Conservation (phyloP, 2,113 vertebrate species). For the Siphamia tubifer region DNA sequence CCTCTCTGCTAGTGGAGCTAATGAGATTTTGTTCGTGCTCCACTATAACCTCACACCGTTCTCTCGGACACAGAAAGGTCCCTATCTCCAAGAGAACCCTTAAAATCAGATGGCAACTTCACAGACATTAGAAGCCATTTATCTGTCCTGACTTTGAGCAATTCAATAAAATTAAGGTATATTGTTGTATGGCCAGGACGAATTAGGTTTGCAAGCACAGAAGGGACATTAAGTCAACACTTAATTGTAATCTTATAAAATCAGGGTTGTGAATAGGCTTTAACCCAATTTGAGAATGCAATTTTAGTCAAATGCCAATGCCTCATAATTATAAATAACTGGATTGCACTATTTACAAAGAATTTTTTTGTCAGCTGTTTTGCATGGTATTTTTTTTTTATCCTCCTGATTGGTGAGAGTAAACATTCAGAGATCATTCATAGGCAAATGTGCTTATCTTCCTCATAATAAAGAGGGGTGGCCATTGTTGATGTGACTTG, state of each 20-base stretch:
- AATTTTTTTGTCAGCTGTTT: slow-evolving; percentile 25
- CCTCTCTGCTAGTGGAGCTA: slow-evolving; percentile 61
- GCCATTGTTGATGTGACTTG: slow-evolving; percentile 57
- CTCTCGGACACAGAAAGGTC: slow-evolving; percentile 45
- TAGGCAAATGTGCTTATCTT: slow-evolving; percentile 69
- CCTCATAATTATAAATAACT: slow-evolving; percentile 34
- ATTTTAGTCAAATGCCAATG: slow-evolving; percentile 39
- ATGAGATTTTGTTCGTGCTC: slow-evolving; percentile 72
- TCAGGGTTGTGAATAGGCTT: slow-evolving; percentile 32
- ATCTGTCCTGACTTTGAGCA: slow-evolving; percentile 31
- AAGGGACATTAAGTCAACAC: slow-evolving; percentile 54
- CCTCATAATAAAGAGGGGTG: slow-evolving; percentile 27
- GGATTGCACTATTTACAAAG: slow-evolving; percentile 30
- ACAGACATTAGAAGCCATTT: slow-evolving; percentile 48
- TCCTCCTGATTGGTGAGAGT: slow-evolving; percentile 41
- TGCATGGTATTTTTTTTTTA: slow-evolving; percentile 41
- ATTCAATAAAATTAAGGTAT: slow-evolving; percentile 43
- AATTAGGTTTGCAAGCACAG: slow-evolving; percentile 44
- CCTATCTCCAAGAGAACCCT: slow-evolving; percentile 45
- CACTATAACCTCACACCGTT: slow-evolving; percentile 53
- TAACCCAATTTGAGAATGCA: slow-evolving; percentile 40
- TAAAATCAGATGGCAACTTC: slow-evolving; percentile 61
- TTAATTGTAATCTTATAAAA: slow-evolving; percentile 54
- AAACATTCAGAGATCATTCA: slow-evolving; percentile 66
- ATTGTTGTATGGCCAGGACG: slow-evolving; percentile 17